These are phyloP conservation scores for Octonoba sinensis DNA, from an alignment of 2,888 invertebrate species.

Conservation along the genomic window DNA sequence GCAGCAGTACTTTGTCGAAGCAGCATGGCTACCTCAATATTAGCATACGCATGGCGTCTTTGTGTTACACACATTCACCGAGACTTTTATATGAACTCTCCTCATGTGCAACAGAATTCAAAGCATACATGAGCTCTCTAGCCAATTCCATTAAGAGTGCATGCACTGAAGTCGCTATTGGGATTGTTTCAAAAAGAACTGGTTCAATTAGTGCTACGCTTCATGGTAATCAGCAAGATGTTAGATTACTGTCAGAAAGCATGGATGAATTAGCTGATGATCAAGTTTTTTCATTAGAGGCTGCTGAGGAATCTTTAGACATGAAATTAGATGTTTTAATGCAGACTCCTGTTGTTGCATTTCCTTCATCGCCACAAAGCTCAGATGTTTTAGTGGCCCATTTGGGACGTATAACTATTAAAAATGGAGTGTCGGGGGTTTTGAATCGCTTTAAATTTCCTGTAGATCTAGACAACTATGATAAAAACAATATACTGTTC, in stretches of 20 bases:
- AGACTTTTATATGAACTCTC: conserved; percentile 86
- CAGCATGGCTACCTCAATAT: conserved; percentile 68
- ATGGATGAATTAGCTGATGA: conserved; percentile 63
- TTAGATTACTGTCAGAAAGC: conserved; percentile 67
- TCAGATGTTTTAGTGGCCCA: conserved; percentile 90
- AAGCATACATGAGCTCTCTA: conserved; percentile 86
- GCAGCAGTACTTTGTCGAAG: neutral
- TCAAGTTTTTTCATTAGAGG: conserved; percentile 23
- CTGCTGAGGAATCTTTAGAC: conserved; percentile 33
- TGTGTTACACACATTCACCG: conserved; percentile 94
- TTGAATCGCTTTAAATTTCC: conserved; percentile 21
- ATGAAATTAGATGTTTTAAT: conserved; percentile 79
- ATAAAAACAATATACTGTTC: conserved; percentile 64
- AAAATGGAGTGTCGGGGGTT: conserved; percentile 51
- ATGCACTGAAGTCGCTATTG: conserved; percentile 93
- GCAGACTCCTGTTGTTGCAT: conserved; percentile 90
- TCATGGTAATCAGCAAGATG: conserved; percentile 41
- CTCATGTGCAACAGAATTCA: conserved; percentile 90
- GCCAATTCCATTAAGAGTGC: conserved; percentile 89
- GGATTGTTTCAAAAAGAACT: conserved; percentile 74
- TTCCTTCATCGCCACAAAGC: conserved; percentile 84
- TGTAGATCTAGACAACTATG: conserved; percentile 15
- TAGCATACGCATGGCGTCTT: conserved; percentile 83
- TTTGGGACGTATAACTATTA: conserved; percentile 85
- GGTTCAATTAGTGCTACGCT: conserved; percentile 54